These are phyloP conservation scores for Chaetura pelagica DNA, from an alignment of 2,113 vertebrate species.

Conservation along the genomic window DNA sequence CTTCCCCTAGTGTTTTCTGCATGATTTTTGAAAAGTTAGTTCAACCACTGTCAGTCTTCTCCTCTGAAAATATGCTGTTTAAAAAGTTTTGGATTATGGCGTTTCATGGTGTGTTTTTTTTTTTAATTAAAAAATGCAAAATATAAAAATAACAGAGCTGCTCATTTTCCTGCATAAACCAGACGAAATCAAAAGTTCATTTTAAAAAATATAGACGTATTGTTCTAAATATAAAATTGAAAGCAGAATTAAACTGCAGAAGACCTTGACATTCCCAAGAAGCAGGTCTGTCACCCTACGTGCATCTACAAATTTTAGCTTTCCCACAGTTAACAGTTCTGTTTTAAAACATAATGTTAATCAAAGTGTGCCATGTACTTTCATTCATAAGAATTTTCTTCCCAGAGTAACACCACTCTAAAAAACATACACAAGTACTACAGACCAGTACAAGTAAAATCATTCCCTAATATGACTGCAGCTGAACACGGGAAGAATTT, in stretches of 20 bases:
- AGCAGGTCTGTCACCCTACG: background rate
- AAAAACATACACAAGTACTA: background rate
- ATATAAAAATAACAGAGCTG: slow-evolving; percentile 68
- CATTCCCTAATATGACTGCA: background rate
- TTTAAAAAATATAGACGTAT: slow-evolving; percentile 34
- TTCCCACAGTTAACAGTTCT: slow-evolving; percentile 8
- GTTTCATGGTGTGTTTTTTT: background rate
- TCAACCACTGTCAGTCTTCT: background rate
- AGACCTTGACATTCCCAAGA: slow-evolving; percentile 3
- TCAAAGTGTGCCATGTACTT: slow-evolving; percentile 7
- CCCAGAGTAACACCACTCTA: slow-evolving; percentile 34
- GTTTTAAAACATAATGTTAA: slow-evolving; percentile 34
- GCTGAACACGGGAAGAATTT: background rate
- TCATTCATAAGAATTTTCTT: background rate
- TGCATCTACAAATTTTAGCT: slow-evolving; percentile 23
- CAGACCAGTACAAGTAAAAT: background rate
- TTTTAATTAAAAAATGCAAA: slow-evolving; percentile 22
- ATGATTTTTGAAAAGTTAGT: slow-evolving; percentile 13
- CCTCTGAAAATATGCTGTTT: slow-evolving; percentile 46
- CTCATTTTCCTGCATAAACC: slow-evolving; percentile 41
- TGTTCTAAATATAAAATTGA: slow-evolving; percentile 67
- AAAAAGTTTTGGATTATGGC: slow-evolving; percentile 7
- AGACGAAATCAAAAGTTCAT: slow-evolving; percentile 8
- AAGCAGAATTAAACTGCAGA: slow-evolving; percentile 34
- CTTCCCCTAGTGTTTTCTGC: background rate